Evolutionary conservation across 2,888 invertebrate species (phyloP), one percentile per base, ranked within the genome.

Genomic region (Thumatha senex): DNA sequence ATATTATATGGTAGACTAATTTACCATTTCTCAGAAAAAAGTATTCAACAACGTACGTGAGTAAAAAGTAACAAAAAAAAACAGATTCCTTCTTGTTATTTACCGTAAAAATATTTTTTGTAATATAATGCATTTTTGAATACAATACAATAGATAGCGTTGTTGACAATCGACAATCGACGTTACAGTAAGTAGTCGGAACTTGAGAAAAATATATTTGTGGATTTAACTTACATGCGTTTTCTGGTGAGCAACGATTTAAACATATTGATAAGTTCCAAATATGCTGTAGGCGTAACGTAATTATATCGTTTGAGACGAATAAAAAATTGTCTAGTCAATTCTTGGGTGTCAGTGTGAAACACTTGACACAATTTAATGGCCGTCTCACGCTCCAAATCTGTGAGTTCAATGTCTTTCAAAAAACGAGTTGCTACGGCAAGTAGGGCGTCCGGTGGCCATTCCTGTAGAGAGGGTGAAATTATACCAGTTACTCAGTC

Each of bases 261-360:
- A 72, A 98, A 98, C 33, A 97, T 98, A 73, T 95, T 96, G 61
- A 98, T 98, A 72, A 98, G 92, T 75, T 98, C 98, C 61, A 98
- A 89, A 78, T 98, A 98, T 0, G 98, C 98, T 0, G 98, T 98
- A 0, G 98, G 98, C 0, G 98, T 98, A 0, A 98, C 97, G 78
- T 98, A 98, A 78, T 96, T 97, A 67, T 93, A 93, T 58, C 98
- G 92, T 54, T 94, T 95, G 48, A 97, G 84, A 4, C 89, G 70
- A 14, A 84, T 56, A n/a, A 82, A 64, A 78, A 95, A 96, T 72
- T 95, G 93, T 0, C 85, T 80, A 0, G 96, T 95, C 30, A 97
- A 82, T 7, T 82, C 82, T 78, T 96, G 95, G 0, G 97, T 97
- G 24, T 97, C 95, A 0, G 95, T 95, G 82, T 98, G 98, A 83